Conservation (phyloP, 2,797 vertebrate species). For the Psittacula echo region DNA sequence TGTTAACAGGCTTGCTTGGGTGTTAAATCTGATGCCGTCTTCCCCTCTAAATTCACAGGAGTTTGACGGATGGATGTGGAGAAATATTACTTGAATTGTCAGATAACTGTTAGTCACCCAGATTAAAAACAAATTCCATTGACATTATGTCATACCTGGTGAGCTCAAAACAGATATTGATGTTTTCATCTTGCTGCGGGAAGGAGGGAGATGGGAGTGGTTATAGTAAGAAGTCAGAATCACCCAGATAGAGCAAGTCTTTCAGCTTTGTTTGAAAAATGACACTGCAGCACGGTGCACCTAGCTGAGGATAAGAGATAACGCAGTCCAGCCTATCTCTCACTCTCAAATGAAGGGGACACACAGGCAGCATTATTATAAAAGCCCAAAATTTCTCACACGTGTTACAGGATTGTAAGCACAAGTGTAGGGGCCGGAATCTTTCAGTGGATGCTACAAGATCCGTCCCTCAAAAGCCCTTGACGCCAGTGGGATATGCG, state of each 20-base stretch:
- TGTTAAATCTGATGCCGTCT: constrained; percentile 28
- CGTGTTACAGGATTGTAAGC: background rate
- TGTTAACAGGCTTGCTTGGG: constrained; percentile 18
- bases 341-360: background rate
- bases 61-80: constrained; percentile 41
- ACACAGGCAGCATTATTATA: background rate
- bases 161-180: constrained; percentile 51
- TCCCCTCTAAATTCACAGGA: background rate
- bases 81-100: constrained; percentile 63
- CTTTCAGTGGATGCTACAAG: background rate
- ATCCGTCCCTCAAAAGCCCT: background rate
- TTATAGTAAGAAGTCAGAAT: constrained; percentile 55
- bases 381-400: background rate
- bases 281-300: background rate
- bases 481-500: background rate
- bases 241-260: background rate
- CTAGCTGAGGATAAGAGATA: constrained; percentile 21
- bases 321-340: background rate
- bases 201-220: constrained; percentile 34
- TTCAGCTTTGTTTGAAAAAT: constrained; percentile 50
- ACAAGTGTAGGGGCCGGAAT: background rate
- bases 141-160: constrained; percentile 39
- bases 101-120: constrained; percentile 63
- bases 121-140: constrained; percentile 63
- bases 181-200: constrained; percentile 55